These are phyloP conservation scores for Drosophila elegans DNA, from an alignment of 1,140 invertebrate genomes.

Conservation along the genomic window DNA sequence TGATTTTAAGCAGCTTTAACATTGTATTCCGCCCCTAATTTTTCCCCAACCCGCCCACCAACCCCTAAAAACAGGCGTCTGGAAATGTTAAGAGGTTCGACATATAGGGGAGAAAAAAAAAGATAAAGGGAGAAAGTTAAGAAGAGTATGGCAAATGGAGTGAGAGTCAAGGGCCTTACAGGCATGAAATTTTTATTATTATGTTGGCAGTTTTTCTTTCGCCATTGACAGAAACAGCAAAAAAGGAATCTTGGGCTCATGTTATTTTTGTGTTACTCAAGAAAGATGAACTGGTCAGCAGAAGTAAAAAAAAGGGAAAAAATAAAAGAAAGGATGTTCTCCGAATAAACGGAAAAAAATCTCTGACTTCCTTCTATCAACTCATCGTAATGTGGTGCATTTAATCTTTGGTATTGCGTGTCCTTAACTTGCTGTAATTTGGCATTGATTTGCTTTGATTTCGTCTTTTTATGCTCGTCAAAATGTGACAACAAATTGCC, in stretches of 20 bases:
- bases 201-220: slow-evolving; percentile 66
- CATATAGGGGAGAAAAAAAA: not conserved
- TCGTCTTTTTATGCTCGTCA: slow-evolving; percentile 56
- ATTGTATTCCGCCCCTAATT: slow-evolving; percentile 26
- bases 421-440: slow-evolving; percentile 51
- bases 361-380: slow-evolving; percentile 4
- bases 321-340: slow-evolving; percentile 12
- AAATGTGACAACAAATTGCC: slow-evolving; percentile 80
- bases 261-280: slow-evolving; percentile 58
- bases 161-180: slow-evolving; percentile 15
- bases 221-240: slow-evolving; percentile 9
- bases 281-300: slow-evolving; percentile 73
- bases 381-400: slow-evolving; percentile 72
- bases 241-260: slow-evolving; percentile 18
- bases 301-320: slow-evolving; percentile 12
- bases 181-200: slow-evolving; percentile 81
- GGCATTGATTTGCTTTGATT: slow-evolving; percentile 31
- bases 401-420: slow-evolving; percentile 76
- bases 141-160: slow-evolving; percentile 3
- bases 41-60: not conserved
- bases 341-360: slow-evolving; percentile 38
- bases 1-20: slow-evolving; percentile 78
- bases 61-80: slow-evolving; percentile 29
- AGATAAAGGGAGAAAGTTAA: not conserved
- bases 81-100: slow-evolving; percentile 32